Base-by-base conservation (phyloP, 2,797 vertebrate species). In the Australoheros facetus region DNA sequence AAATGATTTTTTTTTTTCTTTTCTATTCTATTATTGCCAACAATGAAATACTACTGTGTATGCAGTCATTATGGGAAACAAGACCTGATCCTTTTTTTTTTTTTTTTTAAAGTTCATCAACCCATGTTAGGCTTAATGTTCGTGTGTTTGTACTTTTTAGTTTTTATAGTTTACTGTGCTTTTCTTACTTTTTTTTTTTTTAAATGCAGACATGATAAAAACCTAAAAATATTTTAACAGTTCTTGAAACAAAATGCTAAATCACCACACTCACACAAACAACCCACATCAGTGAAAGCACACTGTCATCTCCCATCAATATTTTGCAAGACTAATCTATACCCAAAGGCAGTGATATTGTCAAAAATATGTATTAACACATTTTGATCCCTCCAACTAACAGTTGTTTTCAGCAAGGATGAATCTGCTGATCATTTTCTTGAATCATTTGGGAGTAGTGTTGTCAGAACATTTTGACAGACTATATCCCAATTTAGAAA, bases 1-100 rank as follows among this genome's bases (percentile, higher is more conserved):
- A 64, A 74, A 80, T 72, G 59, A 28, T 6, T 34, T 23, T 85
- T 85, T 26, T 66, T 34, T 34, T 34, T 26, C 26, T 26, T 26
- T 26, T 26, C 23, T 23, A 23, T 23, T 23, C 28, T 3, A 30
- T 56, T 75, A 11, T 59, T 70, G 58, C 55, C 45, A 23, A 58
- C 79, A 0, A 48, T 17, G 4, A 57, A 66, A 55, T 30, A 28
- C 4, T 5, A 11, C 21, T 62, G 34, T 79, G 57, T 79, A 83
- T 82, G 56, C 32, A 39, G 45, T 56, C 48, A 55, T 62, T 53
- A 16, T 19, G 75, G 42, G 37, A 75, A 48, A 48, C 45, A 48
- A 34, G 32, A 34, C 32, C 32, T 34, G 32, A 34, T 28, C 12
- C 37, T 19, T 71, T 69, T 59, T n/a, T n/a, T n/a, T n/a, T n/a